Evolutionary conservation across 2,113 vertebrate species (phyloP), one percentile per base, ranked within the genome.

Genomic region (Balaeniceps rex): DNA sequence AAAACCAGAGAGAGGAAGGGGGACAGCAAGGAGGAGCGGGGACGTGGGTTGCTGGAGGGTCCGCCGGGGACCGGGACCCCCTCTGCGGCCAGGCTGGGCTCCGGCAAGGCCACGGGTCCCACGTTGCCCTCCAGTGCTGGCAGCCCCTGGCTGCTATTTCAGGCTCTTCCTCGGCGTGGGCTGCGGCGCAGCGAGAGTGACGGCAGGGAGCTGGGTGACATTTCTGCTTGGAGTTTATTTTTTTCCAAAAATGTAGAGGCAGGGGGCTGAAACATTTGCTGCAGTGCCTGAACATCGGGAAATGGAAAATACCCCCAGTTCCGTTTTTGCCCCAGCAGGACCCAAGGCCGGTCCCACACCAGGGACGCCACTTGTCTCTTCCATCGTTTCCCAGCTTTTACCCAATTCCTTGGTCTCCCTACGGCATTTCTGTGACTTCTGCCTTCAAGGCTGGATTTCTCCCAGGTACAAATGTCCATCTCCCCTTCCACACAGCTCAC

Each of bases 91-190:
- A 51, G n/a, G 17, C 57, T 77, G 64, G 57, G 57, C 55, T 64
- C 42, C 0, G 1, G 47, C 0, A 7, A 40, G 44, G 38, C 25
- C 34, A 14, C 2, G 2, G 29, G 6, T 18, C 21, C 66, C 80
- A 9, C 3, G 0, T 9, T 63, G 11, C 16, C 49, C 10, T 3
- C 24, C 42, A 12, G 61, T 1, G 1, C 72, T 23, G 1, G 25
- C 77, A 57, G 64, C 40, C 34, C 87, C 57, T 4, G 4, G 46
- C 21, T 88, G 74, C 87, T 84, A 55, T 91, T 93, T 69, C 1
- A 1, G 79, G 79, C 80, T 91, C 36, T 65, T 61, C 69, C 64
- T 61, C 3, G 0, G 63, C 16, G 75, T 80, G 69, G 83, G 83
- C 83, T 70, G 69, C 5, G 2, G 65, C 13, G 3, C 6, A 11